phyloP scores from a whole-genome alignment of 92 coral and sea anemone genomes.

The Epizoanthus rinbou region DNA sequence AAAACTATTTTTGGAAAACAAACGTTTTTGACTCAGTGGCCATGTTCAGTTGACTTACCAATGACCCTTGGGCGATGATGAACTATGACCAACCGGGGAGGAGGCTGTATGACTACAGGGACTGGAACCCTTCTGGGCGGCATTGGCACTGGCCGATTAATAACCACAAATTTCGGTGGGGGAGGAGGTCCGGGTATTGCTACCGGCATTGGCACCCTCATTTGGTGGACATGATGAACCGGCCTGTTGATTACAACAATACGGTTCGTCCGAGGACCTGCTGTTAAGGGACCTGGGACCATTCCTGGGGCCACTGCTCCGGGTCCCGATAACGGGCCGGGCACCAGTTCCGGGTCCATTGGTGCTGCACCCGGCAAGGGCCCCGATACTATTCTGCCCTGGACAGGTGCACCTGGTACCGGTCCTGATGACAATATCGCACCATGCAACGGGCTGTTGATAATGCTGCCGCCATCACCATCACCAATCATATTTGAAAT shows the following conservation, averaged over 20 bases:
- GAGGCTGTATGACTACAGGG: slow-evolving; percentile 38
- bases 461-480: neutral
- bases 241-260: slow-evolving; percentile 29
- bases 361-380: slow-evolving; percentile 12
- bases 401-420: slow-evolving; percentile 7
- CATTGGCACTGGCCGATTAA: slow-evolving; percentile 34
- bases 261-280: slow-evolving; percentile 14
- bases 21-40: too few species aligned
- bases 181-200: slow-evolving; percentile 37
- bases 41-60: neutral
- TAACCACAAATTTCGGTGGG: slow-evolving; percentile 31
- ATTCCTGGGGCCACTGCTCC: neutral
- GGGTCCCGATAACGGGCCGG: slow-evolving; percentile 11
- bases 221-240: slow-evolving; percentile 35
- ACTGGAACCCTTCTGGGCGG: slow-evolving; percentile 30
- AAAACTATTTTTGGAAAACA: too few species aligned
- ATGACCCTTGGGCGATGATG: slow-evolving; percentile 16
- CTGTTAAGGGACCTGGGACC: neutral
- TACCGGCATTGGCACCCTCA: slow-evolving; percentile 29
- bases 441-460: slow-evolving; percentile 9
- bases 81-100: slow-evolving; percentile 15
- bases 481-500: neutral
- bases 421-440: neutral
- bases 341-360: slow-evolving; percentile 7
- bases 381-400: neutral